Evolutionary conservation across 2,113 vertebrate genomes (phyloP).

Genomic region (Parus major): DNA sequence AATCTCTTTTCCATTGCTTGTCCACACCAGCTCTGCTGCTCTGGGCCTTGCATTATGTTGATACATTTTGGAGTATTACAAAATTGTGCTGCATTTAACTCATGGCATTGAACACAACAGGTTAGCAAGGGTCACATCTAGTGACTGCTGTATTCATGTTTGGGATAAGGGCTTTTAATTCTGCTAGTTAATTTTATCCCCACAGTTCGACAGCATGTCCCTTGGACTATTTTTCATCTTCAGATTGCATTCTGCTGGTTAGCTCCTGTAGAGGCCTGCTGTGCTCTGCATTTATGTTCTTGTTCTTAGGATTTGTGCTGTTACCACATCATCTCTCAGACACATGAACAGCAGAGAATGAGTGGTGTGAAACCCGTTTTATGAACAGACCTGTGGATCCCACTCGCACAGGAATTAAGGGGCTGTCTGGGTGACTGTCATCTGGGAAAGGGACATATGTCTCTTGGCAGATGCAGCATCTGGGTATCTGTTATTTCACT

Average conservation of each 20-base stretch:
- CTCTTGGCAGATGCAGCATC: background rate
- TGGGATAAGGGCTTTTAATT: slow-evolving; percentile 37
- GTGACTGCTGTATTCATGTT: background rate
- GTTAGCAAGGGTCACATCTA: background rate
- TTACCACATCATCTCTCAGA: background rate
- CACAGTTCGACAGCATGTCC: background rate
- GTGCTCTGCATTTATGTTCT: slow-evolving; percentile 2
- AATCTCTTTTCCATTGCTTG: background rate
- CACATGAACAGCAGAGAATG: background rate
- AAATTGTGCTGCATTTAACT: background rate
- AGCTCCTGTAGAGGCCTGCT: slow-evolving; percentile 23
- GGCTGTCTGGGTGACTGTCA: background rate
- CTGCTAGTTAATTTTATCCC: slow-evolving; percentile 22
- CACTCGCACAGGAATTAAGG: background rate
- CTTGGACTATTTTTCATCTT: slow-evolving; percentile 39
- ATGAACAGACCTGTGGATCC: background rate
- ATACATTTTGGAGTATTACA: background rate
- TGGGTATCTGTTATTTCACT: background rate
- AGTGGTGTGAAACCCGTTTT: background rate
- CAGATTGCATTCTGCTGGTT: slow-evolving; percentile 15
- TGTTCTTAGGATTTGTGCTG: slow-evolving; percentile 1
- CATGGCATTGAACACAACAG: background rate
- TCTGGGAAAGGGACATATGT: background rate
- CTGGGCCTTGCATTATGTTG: background rate
- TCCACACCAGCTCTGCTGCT: background rate